Percentiles rank a stretch among this genome's conserved stretches.
Conservation (phyloP, 2,888 invertebrate genomes). For the Lasiommata megera region DNA sequence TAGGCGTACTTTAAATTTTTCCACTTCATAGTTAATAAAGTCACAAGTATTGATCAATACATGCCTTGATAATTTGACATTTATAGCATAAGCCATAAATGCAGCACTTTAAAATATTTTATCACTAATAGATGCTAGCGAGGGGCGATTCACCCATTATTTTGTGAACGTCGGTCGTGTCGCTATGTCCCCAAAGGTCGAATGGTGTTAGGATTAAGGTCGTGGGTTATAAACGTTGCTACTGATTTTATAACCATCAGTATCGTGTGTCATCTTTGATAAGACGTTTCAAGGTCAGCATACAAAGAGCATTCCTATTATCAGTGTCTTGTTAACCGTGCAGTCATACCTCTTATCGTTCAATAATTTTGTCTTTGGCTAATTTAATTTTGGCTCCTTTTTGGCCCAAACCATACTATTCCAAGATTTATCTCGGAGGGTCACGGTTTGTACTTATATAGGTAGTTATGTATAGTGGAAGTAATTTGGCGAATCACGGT, state of each 20-base stretch:
- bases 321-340: too few relatives aligned
- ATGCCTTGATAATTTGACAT: constrained; percentile 5
- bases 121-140: neutral
- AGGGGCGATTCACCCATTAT: constrained; percentile 12
- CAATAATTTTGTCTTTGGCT: too few relatives aligned
- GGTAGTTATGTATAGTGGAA: neutral
- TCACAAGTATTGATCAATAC: constrained; percentile 1
- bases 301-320: too few relatives aligned
- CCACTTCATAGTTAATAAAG: constrained; percentile 11
- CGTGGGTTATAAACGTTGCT: constrained; percentile 42
- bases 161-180: constrained; percentile 40
- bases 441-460: too few relatives aligned
- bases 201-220: constrained; percentile 64
- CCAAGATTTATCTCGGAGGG: too few relatives aligned
- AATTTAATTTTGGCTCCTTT: too few relatives aligned
- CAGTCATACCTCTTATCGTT: too few relatives aligned
- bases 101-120: neutral
- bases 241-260: neutral
- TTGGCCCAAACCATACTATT: too few relatives aligned
- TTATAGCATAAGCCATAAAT: neutral
- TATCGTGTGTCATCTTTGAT: too few relatives aligned
- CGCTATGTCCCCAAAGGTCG: constrained; percentile 63
- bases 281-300: too few relatives aligned
- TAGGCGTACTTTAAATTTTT: constrained; percentile 1
- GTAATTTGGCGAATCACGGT: constrained; percentile 16